Percentiles rank a stretch among this genome's conserved stretches.
Evolutionary conservation across 2,888 invertebrate genomes (phyloP).

Genomic region (Cephus runcator): DNA sequence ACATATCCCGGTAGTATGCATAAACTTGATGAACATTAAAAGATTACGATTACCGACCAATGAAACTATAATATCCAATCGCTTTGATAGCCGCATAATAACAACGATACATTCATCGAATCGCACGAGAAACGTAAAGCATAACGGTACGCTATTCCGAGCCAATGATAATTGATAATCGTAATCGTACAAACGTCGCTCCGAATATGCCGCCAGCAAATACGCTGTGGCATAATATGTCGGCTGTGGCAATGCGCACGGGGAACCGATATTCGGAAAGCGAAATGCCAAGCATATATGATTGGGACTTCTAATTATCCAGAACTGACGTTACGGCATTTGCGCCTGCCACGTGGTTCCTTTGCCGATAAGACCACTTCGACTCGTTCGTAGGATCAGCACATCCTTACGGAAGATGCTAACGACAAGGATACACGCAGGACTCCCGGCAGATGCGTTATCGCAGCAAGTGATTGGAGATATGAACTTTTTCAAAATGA

Average conservation of each 20-base stretch:
- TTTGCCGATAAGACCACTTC: neutral
- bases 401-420: neutral
- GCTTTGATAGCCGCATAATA: neutral
- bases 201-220: neutral
- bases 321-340: conserved; percentile 13
- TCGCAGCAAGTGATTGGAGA: neutral
- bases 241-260: conserved; percentile 25
- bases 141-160: neutral
- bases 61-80: neutral
- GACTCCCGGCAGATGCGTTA: neutral
- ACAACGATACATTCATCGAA: neutral
- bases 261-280: conserved; percentile 29
- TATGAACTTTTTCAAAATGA: neutral
- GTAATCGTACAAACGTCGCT: neutral
- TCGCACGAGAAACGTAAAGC: neutral
- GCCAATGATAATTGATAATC: neutral
- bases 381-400: neutral
- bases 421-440: neutral
- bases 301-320: conserved; percentile 33
- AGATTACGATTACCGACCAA: neutral
- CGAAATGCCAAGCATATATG: conserved; percentile 28
- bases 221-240: neutral
- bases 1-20: neutral
- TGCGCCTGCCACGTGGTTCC: conserved; percentile 1
- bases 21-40: neutral